Evolutionary conservation across 2,797 vertebrate genomes (phyloP), one percentile per base, ranked within the genome.

Genomic region (Monodelphis domestica): DNA sequence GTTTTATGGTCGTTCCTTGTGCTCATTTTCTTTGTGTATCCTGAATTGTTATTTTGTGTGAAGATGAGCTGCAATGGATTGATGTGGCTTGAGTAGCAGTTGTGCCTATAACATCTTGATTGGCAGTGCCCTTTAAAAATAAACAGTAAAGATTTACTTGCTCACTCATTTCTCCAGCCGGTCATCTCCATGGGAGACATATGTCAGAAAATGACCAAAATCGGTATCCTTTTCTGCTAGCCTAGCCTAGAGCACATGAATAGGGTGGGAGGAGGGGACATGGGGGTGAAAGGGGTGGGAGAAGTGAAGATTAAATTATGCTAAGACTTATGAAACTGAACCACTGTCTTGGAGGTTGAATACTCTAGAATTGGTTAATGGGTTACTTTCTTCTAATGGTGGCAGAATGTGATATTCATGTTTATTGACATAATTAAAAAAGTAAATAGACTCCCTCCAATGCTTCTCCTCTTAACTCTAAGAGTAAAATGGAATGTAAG

Each of bases 41-140:
- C 59, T 52, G 45, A 91, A 94, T 92, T 95, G 93, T 93, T 95
- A 91, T 90, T 92, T 96, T 94, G 6, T 95, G 94, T 92, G 84
- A 55, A 88, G 90, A 95, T 91, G 2, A 96, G 89, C 51, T 96
- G 96, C 95, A 94, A 95, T n/a, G 29, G 90, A 95, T 92, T 93
- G 90, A 95, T 93, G 95, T 96, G 96, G 97, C 96, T 88, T 38
- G 54, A 96, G 94, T 92, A 90, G 96, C 91, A 96, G 94, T 78
- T 90, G 7, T 91, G 88, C 70, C 92, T 63, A 51, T 94, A 94
- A 94, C 95, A 92, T 95, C 90, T 5, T 52, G 54, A 94, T 94
- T 92, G 91, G 91, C 94, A 94, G 94, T 95, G 94, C 92, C 92
- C 94, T 97, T 63, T 54, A 38, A 93, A 94, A 92, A 92, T 89